These are phyloP conservation scores for Coryphaenoides rupestris DNA, from an alignment of 2,113 vertebrate species.

Conservation along the genomic window DNA sequence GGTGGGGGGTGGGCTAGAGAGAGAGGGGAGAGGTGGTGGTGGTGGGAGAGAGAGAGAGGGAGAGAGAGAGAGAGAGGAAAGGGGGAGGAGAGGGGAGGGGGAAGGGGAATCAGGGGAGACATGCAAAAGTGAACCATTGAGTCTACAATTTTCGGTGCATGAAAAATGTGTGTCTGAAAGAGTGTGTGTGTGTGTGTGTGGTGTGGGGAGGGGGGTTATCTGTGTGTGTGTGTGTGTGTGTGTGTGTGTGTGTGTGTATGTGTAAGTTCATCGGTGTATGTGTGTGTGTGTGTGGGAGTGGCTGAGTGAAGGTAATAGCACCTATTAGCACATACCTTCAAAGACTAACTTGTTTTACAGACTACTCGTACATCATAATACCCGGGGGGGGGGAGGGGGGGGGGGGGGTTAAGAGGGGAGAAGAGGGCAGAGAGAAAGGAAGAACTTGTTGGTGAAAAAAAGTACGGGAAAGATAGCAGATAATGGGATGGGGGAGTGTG, in stretches of 20 bases:
- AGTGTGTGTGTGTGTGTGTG: background rate
- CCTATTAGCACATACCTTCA: slow-evolving; percentile 67
- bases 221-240: slow-evolving; percentile 8
- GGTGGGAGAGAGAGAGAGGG: slow-evolving; percentile 16
- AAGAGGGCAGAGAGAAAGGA: background rate
- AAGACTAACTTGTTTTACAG: slow-evolving; percentile 61
- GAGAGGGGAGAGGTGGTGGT: slow-evolving; percentile 6
- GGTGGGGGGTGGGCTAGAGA: slow-evolving; percentile 24
- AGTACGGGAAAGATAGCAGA: background rate
- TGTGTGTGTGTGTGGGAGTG: slow-evolving; percentile 34
- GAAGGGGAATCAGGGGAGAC: background rate
- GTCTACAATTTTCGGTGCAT: too few species aligned
- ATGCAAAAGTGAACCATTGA: background rate
- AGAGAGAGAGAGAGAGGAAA: slow-evolving; percentile 20
- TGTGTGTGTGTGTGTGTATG: slow-evolving; percentile 16
- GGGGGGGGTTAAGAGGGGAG: background rate
- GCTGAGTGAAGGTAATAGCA: slow-evolving; percentile 56
- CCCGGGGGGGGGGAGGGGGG: slow-evolving; percentile 2
- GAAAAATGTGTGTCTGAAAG: background rate
- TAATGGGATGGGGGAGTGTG: too few species aligned
- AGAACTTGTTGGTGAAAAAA: too few species aligned
- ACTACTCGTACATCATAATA: slow-evolving; percentile 47
- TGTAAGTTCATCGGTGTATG: background rate
- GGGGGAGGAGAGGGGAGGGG: background rate
- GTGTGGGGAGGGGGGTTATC: background rate